phyloP scores from a whole-genome alignment of 2,888 invertebrate genomes.

The Eremobia ochroleuca region DNA sequence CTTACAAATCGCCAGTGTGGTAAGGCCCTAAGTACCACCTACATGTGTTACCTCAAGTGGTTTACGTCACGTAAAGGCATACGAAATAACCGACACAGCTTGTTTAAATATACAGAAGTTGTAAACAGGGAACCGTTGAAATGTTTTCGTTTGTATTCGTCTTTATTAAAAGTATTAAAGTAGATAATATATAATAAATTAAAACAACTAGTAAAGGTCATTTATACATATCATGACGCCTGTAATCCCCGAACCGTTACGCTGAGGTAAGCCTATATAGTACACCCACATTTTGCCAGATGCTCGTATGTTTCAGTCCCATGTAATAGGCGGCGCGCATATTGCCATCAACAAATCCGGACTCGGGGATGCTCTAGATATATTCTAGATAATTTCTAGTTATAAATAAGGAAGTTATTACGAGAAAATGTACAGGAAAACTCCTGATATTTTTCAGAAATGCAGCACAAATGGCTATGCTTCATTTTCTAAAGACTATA shows the following conservation, averaged over 20 bases:
- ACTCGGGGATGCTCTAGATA: not conserved
- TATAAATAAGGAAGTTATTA: not conserved
- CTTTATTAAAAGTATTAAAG: not conserved
- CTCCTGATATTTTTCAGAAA: constrained; percentile 15
- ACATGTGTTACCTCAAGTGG: constrained; percentile 20
- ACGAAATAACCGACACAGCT: constrained; percentile 19
- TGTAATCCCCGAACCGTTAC: not conserved
- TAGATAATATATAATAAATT: too few species aligned
- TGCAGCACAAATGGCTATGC: not conserved
- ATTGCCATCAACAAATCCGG: not conserved
- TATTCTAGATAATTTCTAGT: not conserved
- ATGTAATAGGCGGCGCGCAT: not conserved
- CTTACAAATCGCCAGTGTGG: too few species aligned
- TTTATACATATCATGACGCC: not conserved
- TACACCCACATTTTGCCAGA: not conserved
- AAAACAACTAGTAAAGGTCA: not conserved
- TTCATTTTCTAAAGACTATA: not conserved
- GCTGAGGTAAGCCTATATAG: not conserved
- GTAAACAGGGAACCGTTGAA: constrained; percentile 14
- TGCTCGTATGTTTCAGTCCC: not conserved
- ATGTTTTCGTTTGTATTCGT: constrained; percentile 17
- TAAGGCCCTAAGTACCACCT: constrained; percentile 4
- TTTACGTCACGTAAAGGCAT: constrained; percentile 32
- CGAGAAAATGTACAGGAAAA: not conserved
- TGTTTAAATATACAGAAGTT: constrained; percentile 43